phyloP scores from a whole-genome alignment of 2,113 vertebrate genomes.

The Carlito syrichta region DNA sequence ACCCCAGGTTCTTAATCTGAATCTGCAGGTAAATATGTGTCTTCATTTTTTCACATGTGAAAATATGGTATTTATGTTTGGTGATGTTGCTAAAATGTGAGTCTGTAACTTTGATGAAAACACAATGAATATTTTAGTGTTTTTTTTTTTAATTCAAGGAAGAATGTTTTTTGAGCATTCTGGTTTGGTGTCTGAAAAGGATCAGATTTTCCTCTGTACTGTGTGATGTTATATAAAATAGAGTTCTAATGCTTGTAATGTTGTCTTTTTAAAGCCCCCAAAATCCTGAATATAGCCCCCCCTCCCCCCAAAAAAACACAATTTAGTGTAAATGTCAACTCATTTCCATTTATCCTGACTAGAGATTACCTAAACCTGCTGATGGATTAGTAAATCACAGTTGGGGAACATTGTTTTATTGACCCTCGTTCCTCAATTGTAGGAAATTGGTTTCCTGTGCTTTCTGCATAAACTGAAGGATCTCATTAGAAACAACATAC shows the following conservation, averaged over 20 bases:
- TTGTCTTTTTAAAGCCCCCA: not conserved
- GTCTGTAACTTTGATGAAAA: not conserved
- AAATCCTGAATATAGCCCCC: not conserved
- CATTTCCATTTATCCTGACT: not conserved
- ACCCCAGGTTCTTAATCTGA: not conserved
- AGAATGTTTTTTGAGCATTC: not conserved
- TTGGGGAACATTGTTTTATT: not conserved
- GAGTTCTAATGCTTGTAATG: not conserved
- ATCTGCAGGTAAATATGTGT: not conserved
- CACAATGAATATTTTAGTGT: not conserved
- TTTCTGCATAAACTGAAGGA: not conserved
- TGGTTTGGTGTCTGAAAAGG: not conserved
- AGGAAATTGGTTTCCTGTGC: not conserved
- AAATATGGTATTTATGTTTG: not conserved
- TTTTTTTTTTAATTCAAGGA: not conserved
- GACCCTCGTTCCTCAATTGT: not conserved
- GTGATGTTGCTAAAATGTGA: not conserved
- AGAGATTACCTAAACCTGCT: not conserved
- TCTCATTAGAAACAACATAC: not conserved
- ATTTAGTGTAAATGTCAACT: slow-evolving; percentile 13
- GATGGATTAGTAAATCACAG: not conserved
- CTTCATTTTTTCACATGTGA: not conserved
- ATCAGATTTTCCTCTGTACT: not conserved
- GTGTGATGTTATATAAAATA: not conserved
- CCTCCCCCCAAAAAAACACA: not conserved